A percentile compares a stretch with the other conserved stretches of the same genome.
Evolutionary conservation across 1,140 invertebrate genomes (phyloP).

Genomic region (Zaprionus nigranus): DNA sequence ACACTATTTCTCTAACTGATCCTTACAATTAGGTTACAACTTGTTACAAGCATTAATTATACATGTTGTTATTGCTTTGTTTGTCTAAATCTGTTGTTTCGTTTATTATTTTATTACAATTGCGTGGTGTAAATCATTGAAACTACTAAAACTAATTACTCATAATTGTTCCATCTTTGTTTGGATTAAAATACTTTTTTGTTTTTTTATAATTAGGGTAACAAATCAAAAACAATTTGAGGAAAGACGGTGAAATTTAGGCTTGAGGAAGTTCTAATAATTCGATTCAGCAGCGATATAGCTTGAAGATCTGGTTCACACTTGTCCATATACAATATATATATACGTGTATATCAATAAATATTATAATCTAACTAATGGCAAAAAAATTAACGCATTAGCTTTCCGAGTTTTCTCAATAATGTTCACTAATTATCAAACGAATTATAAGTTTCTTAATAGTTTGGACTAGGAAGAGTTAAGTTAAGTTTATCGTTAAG

Average conservation of each 20-base stretch:
- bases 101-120: conserved; percentile 34
- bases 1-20: conserved; percentile 69
- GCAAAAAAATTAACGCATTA: conserved; percentile 32
- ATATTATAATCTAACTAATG: conserved; percentile 64
- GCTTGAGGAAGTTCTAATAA: conserved; percentile 59
- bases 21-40: conserved; percentile 67
- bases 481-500: conserved; percentile 55
- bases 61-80: conserved; percentile 67
- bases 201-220: conserved; percentile 39
- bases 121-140: conserved; percentile 77
- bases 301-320: conserved; percentile 71
- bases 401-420: conserved; percentile 40
- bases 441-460: conserved; percentile 60
- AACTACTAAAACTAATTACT: conserved; percentile 70
- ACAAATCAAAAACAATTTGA: conserved; percentile 58
- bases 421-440: conserved; percentile 35
- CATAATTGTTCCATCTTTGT: conserved; percentile 59
- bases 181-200: conserved; percentile 69
- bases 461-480: conserved; percentile 75
- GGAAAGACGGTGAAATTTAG: conserved; percentile 35
- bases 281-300: conserved; percentile 66
- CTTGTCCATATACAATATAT: conserved; percentile 54
- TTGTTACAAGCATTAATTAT: conserved; percentile 70
- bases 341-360: too few species aligned
- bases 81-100: conserved; percentile 63